phyloP scores from a whole-genome alignment of 2,888 invertebrate species.

The Tachina lurida region DNA sequence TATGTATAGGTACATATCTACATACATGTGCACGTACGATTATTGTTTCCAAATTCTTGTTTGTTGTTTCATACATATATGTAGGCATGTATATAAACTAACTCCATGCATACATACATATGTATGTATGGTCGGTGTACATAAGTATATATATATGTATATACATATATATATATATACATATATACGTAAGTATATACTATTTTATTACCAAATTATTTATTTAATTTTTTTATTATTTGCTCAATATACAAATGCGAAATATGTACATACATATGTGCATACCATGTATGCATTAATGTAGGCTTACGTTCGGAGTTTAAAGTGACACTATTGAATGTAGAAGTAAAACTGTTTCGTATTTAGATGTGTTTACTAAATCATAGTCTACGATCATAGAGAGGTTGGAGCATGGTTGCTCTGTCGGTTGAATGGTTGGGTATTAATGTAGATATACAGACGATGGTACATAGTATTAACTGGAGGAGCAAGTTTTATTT shows the following conservation, averaged over 20 bases:
- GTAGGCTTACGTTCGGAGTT: constrained; percentile 23
- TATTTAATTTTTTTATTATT: background rate
- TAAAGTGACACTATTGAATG: constrained; percentile 61
- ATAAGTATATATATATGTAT: background rate
- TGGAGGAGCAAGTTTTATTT: constrained; percentile 54
- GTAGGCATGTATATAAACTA: too few species aligned
- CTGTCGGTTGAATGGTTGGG: constrained; percentile 37
- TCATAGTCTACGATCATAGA: constrained; percentile 51
- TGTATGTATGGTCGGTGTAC: background rate
- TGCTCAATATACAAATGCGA: background rate
- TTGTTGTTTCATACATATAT: background rate
- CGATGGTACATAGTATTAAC: constrained; percentile 38
- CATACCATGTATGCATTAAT: background rate
- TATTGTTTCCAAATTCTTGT: background rate
- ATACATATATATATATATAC: background rate
- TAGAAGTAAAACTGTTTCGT: constrained; percentile 63
- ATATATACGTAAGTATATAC: background rate
- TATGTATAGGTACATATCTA: background rate
- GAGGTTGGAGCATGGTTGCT: constrained; percentile 41
- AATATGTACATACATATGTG: background rate
- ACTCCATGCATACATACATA: background rate
- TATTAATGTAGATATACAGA: constrained; percentile 12
- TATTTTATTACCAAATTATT: background rate
- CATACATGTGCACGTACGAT: background rate
- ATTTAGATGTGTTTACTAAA: constrained; percentile 47